Evolutionary conservation across 2,888 invertebrate genomes (phyloP).

Genomic region (Philonicus albiceps): DNA sequence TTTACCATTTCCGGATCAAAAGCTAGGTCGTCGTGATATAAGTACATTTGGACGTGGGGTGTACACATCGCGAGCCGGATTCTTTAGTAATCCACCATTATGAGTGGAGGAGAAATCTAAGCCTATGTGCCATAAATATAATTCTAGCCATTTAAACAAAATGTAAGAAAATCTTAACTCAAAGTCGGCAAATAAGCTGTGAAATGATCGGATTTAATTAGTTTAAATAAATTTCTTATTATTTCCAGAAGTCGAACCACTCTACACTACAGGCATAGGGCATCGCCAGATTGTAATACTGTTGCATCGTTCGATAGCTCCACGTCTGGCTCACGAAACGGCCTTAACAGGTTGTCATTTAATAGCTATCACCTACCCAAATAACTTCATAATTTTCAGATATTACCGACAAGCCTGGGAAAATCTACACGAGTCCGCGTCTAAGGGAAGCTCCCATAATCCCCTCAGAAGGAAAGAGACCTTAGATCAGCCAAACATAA

Average conservation of each 20-base stretch:
- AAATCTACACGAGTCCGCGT: conserved; percentile 83
- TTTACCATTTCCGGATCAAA: conserved; percentile 92
- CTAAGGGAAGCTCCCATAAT: conserved; percentile 67
- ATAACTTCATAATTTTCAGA: conserved; percentile 51
- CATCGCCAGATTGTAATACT: conserved; percentile 89
- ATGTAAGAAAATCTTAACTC: conserved; percentile 52
- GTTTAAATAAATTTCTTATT: background rate
- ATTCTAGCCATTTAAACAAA: conserved; percentile 51
- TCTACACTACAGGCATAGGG: conserved; percentile 87
- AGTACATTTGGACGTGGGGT: conserved; percentile 66
- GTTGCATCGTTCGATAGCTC: conserved; percentile 90
- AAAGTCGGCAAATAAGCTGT: background rate
- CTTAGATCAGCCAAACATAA: conserved; percentile 70
- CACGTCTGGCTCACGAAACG: conserved; percentile 83
- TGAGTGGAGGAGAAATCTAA: conserved; percentile 51
- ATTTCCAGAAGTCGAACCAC: conserved; percentile 75
- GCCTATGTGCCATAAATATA: conserved; percentile 52
- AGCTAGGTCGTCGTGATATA: conserved; percentile 83
- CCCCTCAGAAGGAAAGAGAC: conserved; percentile 75
- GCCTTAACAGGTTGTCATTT: conserved; percentile 73
- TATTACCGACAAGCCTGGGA: conserved; percentile 95
- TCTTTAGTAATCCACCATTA: conserved; percentile 76
- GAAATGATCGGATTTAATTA: background rate
- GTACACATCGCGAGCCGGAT: conserved; percentile 81
- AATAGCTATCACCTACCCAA: background rate